Conservation (phyloP, 2,888 invertebrate genomes). For the Leptarthrus brevirostris region DNA sequence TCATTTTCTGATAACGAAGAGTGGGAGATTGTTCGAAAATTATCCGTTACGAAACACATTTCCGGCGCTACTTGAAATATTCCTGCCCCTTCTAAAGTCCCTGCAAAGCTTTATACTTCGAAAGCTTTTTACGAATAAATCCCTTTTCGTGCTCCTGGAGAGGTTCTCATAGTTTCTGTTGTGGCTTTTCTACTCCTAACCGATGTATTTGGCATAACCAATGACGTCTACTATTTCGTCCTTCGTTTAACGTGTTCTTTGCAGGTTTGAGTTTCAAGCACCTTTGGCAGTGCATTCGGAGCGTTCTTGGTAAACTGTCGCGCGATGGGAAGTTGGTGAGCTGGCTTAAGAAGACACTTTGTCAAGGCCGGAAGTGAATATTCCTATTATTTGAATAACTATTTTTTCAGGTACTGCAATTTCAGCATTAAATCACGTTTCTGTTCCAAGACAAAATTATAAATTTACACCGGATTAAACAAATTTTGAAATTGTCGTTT, state of each 20-base stretch:
- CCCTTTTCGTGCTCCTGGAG: slow-evolving; percentile 5
- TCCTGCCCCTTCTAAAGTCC: no score
- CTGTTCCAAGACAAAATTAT: no score
- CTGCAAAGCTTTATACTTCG: not conserved
- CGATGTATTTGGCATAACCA: not conserved
- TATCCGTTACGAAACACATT: no score
- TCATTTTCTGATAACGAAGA: no score
- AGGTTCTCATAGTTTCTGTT: not conserved
- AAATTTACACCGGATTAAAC: no score
- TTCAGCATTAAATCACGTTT: no score
- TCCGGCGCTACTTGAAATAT: no score
- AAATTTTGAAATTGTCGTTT: no score
- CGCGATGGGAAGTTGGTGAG: not conserved
- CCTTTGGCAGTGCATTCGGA: slow-evolving; percentile 18
- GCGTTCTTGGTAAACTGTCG: slow-evolving; percentile 16
- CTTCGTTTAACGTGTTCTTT: slow-evolving; percentile 7
- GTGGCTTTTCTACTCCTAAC: not conserved
- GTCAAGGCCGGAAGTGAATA: slow-evolving; percentile 12
- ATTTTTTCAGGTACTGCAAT: no score
- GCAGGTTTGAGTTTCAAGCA: slow-evolving; percentile 22
- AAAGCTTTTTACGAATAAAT: not conserved
- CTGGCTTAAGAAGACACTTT: not conserved
- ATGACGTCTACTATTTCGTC: not conserved
- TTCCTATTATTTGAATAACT: no score
- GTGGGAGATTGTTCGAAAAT: no score